phyloP scores from a whole-genome alignment of 2,113 vertebrate species.

The Gasterosteus aculeatus region DNA sequence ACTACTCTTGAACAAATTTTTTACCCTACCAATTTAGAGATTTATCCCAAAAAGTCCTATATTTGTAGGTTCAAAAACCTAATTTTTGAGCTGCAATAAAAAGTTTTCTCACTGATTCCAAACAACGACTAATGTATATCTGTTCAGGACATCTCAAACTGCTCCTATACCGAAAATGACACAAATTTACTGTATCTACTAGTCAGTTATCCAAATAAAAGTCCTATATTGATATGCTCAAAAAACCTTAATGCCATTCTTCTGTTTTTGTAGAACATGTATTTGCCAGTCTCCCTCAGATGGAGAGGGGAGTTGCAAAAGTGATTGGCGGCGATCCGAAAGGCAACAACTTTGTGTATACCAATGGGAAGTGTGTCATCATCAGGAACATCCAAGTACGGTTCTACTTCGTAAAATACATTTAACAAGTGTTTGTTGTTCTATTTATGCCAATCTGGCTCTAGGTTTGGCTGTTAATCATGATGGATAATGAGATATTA shows the following conservation, averaged over 20 bases:
- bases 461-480: not conserved
- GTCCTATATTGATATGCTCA: too few relatives aligned
- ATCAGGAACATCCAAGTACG: slow-evolving; percentile 94
- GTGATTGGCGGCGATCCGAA: slow-evolving; percentile 95
- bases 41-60: too few relatives aligned
- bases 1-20: too few relatives aligned
- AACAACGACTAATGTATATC: too few relatives aligned
- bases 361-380: slow-evolving; percentile 96
- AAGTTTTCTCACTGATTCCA: too few relatives aligned
- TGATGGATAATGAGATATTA: not conserved
- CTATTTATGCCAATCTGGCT: not conserved
- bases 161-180: too few relatives aligned
- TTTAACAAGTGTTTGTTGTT: not conserved
- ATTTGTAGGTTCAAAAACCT: too few relatives aligned
- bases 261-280: slow-evolving; percentile 83
- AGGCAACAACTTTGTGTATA: slow-evolving; percentile 94
- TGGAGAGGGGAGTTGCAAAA: slow-evolving; percentile 94
- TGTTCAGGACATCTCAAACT: too few relatives aligned
- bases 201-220: too few relatives aligned
- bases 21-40: too few relatives aligned
- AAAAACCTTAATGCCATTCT: not conserved
- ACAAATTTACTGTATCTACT: too few relatives aligned
- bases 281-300: slow-evolving; percentile 96
- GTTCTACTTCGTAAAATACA: not conserved
- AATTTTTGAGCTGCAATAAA: too few relatives aligned